Evolutionary conservation across 2,797 vertebrate species (phyloP), one percentile per base, ranked within the genome.

Genomic region (Phalanger gymnotis): DNA sequence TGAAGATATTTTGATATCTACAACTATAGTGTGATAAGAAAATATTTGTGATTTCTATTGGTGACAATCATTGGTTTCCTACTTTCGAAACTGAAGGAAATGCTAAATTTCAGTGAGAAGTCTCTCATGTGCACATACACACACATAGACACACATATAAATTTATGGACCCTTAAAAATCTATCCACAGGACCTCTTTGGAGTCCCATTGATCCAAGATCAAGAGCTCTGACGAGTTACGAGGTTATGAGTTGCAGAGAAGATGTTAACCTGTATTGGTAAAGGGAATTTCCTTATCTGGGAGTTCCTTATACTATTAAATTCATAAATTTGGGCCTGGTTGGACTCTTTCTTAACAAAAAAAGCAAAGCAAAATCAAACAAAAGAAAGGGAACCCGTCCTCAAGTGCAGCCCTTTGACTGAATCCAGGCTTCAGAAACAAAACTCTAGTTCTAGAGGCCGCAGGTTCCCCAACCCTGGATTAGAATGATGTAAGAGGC

Each of bases 401-500:
- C 27, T 30, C 27, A 57, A 28, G 56, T 57, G 27, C 27, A 7
- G 2, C 28, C 28, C 27, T 57, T 57, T 57, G 56, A 30, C 7
- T 10, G 27, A 57, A 57, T 57, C 56, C 25, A 57, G 30, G 30
- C 6, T 57, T 57, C 56, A 57, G 54, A 54, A 54, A 54, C 54
- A 54, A 54, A n/a, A 54, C 14, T 54, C 16, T 7, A 30, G 56
- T 57, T 57, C 27, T 54, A 9, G 27, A 56, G 55, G 55, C 6
- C 3, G 27, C 25, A 56, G 25, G 55, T 56, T 28, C 27, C 56
- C 56, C 2, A 57, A 5, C 27, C 56, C 61, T 90, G 92, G 91
- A 81, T 47, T 81, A 95, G 91, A 87, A 95, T 66, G 91, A 73
- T 89, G 40, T 31, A 47, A 90, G 61, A 66, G 94, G 55, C 54